phyloP scores from a whole-genome alignment of 1,140 invertebrate species.

The Camponotus pennsylvanicus region DNA sequence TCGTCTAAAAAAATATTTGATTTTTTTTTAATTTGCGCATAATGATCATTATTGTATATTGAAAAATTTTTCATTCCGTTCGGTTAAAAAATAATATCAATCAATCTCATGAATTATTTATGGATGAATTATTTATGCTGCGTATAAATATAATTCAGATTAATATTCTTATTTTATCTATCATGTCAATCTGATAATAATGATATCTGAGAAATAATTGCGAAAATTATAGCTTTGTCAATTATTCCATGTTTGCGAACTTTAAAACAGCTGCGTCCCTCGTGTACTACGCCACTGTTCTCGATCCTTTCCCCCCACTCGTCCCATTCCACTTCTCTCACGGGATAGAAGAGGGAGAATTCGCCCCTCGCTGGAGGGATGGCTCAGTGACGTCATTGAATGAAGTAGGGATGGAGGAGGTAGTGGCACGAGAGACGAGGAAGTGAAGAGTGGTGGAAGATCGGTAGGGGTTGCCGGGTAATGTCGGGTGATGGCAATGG shows the following conservation, averaged over 20 bases:
- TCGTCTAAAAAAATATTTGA: not conserved
- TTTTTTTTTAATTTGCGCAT: not conserved
- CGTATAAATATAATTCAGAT: not conserved
- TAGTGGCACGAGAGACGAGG: not conserved
- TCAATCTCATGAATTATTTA: constrained; percentile 17
- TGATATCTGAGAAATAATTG: constrained; percentile 27
- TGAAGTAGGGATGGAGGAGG: constrained; percentile 61
- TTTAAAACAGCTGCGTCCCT: constrained; percentile 60
- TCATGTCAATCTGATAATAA: not conserved
- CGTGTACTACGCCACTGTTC: constrained; percentile 68
- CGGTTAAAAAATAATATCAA: not conserved
- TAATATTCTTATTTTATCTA: constrained; percentile 18
- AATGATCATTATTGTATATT: not conserved
- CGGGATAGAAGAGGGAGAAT: constrained; percentile 36
- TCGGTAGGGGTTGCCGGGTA: constrained; percentile 69
- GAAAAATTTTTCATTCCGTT: not conserved
- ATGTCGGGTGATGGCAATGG: constrained; percentile 75
- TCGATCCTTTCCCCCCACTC: constrained; percentile 34
- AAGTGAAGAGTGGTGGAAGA: constrained; percentile 59
- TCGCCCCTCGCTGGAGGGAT: constrained; percentile 51
- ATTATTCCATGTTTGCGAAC: constrained; percentile 25
- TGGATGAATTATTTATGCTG: constrained; percentile 11
- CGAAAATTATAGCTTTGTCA: not conserved
- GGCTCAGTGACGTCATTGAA: constrained; percentile 73
- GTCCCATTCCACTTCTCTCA: constrained; percentile 1